phyloP scores from a whole-genome alignment of 2,797 vertebrate genomes.

The Garrulus glandarius region DNA sequence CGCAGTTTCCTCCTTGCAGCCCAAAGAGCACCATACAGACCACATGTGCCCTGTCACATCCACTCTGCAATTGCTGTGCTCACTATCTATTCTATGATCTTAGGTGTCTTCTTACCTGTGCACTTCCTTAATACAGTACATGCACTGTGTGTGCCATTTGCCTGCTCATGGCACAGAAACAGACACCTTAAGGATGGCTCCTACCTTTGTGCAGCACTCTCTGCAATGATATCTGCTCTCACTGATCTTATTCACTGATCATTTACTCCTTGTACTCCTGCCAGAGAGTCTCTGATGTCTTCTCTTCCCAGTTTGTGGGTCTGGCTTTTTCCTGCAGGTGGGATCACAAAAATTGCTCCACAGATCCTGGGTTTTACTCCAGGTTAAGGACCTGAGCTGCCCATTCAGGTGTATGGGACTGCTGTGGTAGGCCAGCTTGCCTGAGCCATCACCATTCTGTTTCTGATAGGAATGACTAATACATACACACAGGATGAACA shows the following conservation, averaged over 20 bases:
- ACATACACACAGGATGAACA: neutral
- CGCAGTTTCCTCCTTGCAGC: neutral
- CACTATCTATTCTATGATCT: neutral
- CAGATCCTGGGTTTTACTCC: neutral
- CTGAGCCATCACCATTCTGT: neutral
- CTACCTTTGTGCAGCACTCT: neutral
- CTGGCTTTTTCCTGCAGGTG: neutral
- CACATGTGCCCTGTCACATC: neutral
- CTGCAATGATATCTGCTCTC: neutral
- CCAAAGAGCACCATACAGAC: neutral
- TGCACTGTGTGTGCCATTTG: neutral
- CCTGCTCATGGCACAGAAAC: neutral
- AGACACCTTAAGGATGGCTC: neutral
- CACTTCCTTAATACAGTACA: neutral
- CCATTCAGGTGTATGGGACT: neutral
- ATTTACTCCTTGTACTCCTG: neutral
- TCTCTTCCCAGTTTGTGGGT: neutral
- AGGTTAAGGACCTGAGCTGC: neutral
- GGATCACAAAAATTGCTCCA: neutral
- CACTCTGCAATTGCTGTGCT: neutral
- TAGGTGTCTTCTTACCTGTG: neutral
- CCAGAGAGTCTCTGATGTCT: neutral
- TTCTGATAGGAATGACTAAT: neutral
- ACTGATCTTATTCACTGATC: no score
- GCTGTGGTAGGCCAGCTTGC: neutral